Conservation (phyloP, 2,113 vertebrate genomes). For the Paedocypris sp. region DNA sequence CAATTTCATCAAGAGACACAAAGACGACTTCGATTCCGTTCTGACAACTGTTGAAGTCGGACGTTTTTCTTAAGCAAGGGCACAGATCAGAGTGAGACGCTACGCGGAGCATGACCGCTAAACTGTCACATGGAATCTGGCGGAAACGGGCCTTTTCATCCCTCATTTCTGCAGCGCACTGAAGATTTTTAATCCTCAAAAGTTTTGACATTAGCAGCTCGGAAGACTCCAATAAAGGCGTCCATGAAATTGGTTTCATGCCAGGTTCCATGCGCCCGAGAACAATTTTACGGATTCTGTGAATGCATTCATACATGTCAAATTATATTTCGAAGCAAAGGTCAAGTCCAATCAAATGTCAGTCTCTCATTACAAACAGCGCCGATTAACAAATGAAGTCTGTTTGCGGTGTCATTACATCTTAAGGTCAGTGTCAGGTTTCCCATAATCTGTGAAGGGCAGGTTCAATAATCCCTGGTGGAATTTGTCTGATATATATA, state of each 20-base stretch:
- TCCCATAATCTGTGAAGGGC: background rate
- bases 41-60: no score
- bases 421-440: background rate
- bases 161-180: background rate
- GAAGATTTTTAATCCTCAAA: constrained; percentile 21
- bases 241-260: constrained; percentile 39
- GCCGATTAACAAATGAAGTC: constrained; percentile 3
- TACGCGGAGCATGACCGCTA: background rate
- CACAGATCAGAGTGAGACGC: background rate
- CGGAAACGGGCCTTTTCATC: constrained; percentile 9
- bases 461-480: background rate
- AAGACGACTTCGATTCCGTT: no score
- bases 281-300: constrained; percentile 37
- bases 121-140: background rate
- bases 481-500: background rate
- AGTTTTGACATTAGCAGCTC: constrained; percentile 30
- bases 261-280: constrained; percentile 36
- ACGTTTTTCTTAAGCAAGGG: background rate
- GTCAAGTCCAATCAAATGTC: constrained; percentile 19
- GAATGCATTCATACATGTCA: constrained; percentile 29
- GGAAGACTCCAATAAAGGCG: constrained; percentile 34
- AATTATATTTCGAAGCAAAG: constrained; percentile 26
- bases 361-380: constrained; percentile 11
- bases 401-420: background rate
- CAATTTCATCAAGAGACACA: no score